Percentiles rank a stretch among this genome's conserved stretches.
These are phyloP conservation scores for Chrysolophus pictus DNA, from an alignment of 2,797 vertebrate species.

Conservation along the genomic window DNA sequence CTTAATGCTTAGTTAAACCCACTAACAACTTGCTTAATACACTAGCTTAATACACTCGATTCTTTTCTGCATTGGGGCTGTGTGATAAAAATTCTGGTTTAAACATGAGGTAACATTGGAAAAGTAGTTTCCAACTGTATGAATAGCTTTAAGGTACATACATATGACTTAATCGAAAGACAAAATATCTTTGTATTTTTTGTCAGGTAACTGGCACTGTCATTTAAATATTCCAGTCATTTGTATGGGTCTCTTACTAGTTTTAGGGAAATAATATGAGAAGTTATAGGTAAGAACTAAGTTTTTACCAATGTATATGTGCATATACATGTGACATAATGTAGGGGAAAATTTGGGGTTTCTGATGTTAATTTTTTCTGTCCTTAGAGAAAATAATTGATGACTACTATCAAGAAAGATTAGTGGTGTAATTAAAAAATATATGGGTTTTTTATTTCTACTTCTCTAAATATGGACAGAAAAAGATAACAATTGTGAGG, in stretches of 20 bases:
- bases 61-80: not conserved
- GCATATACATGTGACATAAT: not conserved
- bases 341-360: not conserved
- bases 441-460: not conserved
- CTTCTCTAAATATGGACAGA: not conserved
- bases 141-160: not conserved
- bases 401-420: no score
- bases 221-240: not conserved
- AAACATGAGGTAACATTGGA: not conserved
- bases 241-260: not conserved
- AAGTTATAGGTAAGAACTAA: not conserved
- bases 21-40: not conserved
- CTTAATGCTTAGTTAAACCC: not conserved
- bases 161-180: no score
- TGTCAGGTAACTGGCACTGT: not conserved
- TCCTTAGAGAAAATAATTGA: no score
- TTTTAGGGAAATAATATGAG: not conserved
- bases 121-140: not conserved
- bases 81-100: not conserved
- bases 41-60: not conserved
- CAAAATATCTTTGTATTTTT: not conserved
- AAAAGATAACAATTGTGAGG: not conserved
- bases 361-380: not conserved
- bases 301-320: not conserved
- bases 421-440: not conserved